Evolutionary conservation across 2,113 vertebrate species (phyloP).

Genomic region (Aythya baeri): DNA sequence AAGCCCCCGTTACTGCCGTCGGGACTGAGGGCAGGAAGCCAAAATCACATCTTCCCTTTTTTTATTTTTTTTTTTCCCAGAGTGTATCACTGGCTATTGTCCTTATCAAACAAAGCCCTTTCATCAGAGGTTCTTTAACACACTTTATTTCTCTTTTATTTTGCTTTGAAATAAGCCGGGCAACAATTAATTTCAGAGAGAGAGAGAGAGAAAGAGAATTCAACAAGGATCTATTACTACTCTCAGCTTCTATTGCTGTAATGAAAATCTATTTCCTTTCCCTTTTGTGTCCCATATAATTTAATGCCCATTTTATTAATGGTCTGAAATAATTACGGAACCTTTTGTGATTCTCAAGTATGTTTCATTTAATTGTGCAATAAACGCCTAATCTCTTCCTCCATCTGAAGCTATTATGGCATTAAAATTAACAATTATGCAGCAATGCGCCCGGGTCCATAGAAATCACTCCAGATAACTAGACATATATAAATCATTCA

Average conservation of each 20-base stretch:
- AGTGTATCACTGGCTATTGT: slow-evolving; percentile 88
- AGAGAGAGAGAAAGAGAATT: slow-evolving; percentile 92
- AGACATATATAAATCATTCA: slow-evolving; percentile 99
- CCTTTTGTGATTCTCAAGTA: slow-evolving; percentile 99
- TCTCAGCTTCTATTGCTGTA: slow-evolving; percentile 99
- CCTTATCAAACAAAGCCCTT: slow-evolving; percentile 96
- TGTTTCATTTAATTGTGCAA: slow-evolving; percentile 99
- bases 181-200: slow-evolving; percentile 99
- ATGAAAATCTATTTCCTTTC: slow-evolving; percentile 99
- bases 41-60: slow-evolving; percentile 77
- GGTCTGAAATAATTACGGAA: slow-evolving; percentile 99
- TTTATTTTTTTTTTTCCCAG: slow-evolving; percentile 51
- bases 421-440: slow-evolving; percentile 99
- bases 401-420: slow-evolving; percentile 99
- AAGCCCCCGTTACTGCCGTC: slow-evolving; percentile 15
- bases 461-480: slow-evolving; percentile 99
- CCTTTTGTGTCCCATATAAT: slow-evolving; percentile 99
- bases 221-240: slow-evolving; percentile 99
- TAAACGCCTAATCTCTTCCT: slow-evolving; percentile 99
- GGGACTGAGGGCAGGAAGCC: slow-evolving; percentile 71
- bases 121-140: slow-evolving; percentile 97
- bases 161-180: slow-evolving; percentile 99
- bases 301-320: slow-evolving; percentile 99
- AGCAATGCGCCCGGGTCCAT: slow-evolving; percentile 99
- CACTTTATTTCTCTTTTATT: slow-evolving; percentile 98